Evolutionary conservation across 2,888 invertebrate species (phyloP).

Genomic region (Diabrotica balteata): DNA sequence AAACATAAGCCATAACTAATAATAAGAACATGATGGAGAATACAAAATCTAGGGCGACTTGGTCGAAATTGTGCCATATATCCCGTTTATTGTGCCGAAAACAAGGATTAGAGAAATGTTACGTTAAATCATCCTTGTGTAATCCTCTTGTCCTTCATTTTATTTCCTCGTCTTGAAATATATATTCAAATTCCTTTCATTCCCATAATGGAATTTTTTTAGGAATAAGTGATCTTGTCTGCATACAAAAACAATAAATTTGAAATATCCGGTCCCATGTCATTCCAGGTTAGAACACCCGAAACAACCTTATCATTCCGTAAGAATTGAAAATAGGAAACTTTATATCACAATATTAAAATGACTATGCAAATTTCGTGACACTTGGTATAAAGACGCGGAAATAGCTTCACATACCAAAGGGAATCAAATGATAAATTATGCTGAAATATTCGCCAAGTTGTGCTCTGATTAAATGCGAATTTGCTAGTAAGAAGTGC

Average conservation of each 20-base stretch:
- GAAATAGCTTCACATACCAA: constrained; percentile 33
- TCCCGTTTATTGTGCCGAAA: too few relatives aligned
- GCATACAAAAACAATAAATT: constrained; percentile 32
- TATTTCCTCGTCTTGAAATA: constrained; percentile 8
- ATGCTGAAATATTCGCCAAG: constrained; percentile 17
- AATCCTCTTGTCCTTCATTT: constrained; percentile 13
- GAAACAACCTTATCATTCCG: constrained; percentile 31
- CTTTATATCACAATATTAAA: constrained; percentile 39
- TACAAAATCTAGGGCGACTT: too few relatives aligned
- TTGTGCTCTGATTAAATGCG: constrained; percentile 19
- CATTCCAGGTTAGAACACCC: constrained; percentile 20
- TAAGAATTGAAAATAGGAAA: constrained; percentile 37
- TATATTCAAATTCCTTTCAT: constrained; percentile 24
- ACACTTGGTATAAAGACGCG: constrained; percentile 38
- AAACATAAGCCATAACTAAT: too few relatives aligned
- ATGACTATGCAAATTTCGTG: constrained; percentile 40
- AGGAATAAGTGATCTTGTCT: constrained; percentile 19
- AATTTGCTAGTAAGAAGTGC: constrained; percentile 1
- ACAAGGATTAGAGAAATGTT: not conserved
- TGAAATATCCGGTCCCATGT: constrained; percentile 21
- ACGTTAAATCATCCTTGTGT: constrained; percentile 6
- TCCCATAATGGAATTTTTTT: constrained; percentile 24
- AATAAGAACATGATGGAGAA: too few relatives aligned
- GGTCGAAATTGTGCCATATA: too few relatives aligned
- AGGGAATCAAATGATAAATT: constrained; percentile 28